Conservation (phyloP, 2,113 vertebrate genomes). For the Ancistrus triradiatus region DNA sequence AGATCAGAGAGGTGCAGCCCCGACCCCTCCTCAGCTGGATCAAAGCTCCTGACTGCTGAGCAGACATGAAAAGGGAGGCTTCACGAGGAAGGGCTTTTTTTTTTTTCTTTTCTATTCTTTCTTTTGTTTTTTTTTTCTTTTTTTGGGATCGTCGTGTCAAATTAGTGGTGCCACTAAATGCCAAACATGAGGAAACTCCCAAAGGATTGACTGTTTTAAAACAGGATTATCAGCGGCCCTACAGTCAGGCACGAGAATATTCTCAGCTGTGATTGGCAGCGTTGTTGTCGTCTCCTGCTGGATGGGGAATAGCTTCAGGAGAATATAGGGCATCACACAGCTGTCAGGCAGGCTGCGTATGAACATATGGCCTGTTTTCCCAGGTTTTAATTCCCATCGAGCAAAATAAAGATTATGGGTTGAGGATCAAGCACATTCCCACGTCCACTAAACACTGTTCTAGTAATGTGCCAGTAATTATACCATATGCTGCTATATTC, state of each 20-base stretch:
- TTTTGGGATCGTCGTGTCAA: neutral
- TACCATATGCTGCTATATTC: neutral
- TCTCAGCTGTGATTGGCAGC: neutral
- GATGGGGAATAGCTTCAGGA: neutral
- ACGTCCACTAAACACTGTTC: neutral
- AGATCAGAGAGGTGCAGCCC: conserved; percentile 59
- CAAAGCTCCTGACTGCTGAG: conserved; percentile 10
- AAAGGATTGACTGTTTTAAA: neutral
- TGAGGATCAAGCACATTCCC: neutral
- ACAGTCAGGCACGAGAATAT: neutral
- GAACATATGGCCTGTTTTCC: neutral
- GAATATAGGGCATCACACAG: neutral
- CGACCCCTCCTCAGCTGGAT: conserved; percentile 42
- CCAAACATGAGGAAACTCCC: conserved; percentile 3
- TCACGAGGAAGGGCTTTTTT: neutral
- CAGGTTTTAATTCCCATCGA: neutral
- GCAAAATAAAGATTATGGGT: neutral
- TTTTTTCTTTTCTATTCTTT: neutral
- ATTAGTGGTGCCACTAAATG: conserved; percentile 7
- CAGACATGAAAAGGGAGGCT: conserved; percentile 18
- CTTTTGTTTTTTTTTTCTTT: neutral
- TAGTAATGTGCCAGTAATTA: neutral
- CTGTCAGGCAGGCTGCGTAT: neutral
- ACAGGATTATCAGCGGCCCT: too few species aligned
- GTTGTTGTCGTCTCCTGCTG: neutral